A percentile compares a stretch with the other conserved stretches of the same genome.
Evolutionary conservation across 2,888 invertebrate species (phyloP).

Genomic region (Dasypolia templi): DNA sequence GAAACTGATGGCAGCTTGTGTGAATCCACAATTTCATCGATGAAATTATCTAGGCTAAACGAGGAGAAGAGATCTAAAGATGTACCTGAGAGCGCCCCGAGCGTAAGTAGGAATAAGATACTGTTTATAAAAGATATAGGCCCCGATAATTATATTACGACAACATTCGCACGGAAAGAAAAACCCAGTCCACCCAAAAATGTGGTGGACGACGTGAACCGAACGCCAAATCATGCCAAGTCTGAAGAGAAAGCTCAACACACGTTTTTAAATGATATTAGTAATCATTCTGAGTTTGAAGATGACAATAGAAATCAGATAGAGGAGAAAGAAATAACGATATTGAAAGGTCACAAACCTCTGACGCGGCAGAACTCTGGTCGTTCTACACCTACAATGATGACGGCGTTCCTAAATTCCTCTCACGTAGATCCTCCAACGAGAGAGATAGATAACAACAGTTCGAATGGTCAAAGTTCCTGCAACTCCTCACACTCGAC

Average conservation of each 20-base stretch:
- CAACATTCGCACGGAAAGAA: conserved; percentile 90
- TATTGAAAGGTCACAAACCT: conserved; percentile 92
- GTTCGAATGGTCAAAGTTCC: conserved; percentile 84
- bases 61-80: conserved; percentile 85
- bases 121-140: conserved; percentile 92
- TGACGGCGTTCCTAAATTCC: conserved; percentile 87
- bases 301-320: conserved; percentile 88
- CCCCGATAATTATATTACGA: conserved; percentile 93
- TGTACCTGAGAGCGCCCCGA: conserved; percentile 84
- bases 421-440: conserved; percentile 81
- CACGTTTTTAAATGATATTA: conserved; percentile 87
- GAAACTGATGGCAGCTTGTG: conserved; percentile 91
- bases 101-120: conserved; percentile 89
- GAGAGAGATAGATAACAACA: conserved; percentile 77
- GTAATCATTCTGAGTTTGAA: conserved; percentile 87
- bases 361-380: conserved; percentile 92
- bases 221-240: conserved; percentile 84
- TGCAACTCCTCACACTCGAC: conserved; percentile 86
- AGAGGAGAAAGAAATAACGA: conserved; percentile 86
- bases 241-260: conserved; percentile 89
- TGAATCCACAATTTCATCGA: conserved; percentile 89
- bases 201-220: conserved; percentile 78
- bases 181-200: conserved; percentile 77
- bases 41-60: conserved; percentile 86
- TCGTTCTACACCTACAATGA: conserved; percentile 89